Evolutionary conservation across 2,113 vertebrate genomes (phyloP), one percentile per base, ranked within the genome.

Genomic region (Natator depressus): DNA sequence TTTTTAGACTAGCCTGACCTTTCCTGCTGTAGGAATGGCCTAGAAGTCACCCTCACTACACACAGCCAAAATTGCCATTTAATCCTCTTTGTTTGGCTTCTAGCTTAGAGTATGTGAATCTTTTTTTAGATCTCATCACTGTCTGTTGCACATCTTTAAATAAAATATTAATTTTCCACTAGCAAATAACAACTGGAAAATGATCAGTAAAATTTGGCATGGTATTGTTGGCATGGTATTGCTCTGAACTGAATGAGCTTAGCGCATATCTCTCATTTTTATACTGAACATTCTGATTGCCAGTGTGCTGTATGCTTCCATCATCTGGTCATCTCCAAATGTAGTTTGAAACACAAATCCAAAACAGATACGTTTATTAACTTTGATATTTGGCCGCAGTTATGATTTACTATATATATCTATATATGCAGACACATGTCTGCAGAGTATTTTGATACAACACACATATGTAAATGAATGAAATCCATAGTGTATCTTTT

Each of bases 21-120:
- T 96, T 96, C 47, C 54, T 91, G 59, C 80, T 87, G n/a, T 89
- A 69, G 80, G 93, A 57, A 50, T 80, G 29, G 16, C 62, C 80
- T 81, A 81, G 91, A 93, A 94, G 81, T 90, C 86, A 83, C 35
- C 8, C n/a, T 62, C 38, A 83, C 24, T 51, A 49, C 47, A 49
- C 2, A 6, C 38, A 89, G 57, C 49, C 53, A 94, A 54, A 87
- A 85, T 88, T 22, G 82, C 50, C 80, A 4, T 94, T 93, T 91
- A 79, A 69, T n/a, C 35, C 62, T 69, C 16, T 69, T 69, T 69
- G 31, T 62, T 57, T 29, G 27, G 35, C 31, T 69, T 69, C 17
- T 75, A 50, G 57, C 50, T 20, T 87, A 59, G 85, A 80, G 42
- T 90, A 8, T 89, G 38, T 81, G 69, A 90, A 82, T 53, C 0